Evolutionary conservation across 2,888 invertebrate species (phyloP), one percentile per base, ranked within the genome.

Genomic region (Epirrhoe alternata): DNA sequence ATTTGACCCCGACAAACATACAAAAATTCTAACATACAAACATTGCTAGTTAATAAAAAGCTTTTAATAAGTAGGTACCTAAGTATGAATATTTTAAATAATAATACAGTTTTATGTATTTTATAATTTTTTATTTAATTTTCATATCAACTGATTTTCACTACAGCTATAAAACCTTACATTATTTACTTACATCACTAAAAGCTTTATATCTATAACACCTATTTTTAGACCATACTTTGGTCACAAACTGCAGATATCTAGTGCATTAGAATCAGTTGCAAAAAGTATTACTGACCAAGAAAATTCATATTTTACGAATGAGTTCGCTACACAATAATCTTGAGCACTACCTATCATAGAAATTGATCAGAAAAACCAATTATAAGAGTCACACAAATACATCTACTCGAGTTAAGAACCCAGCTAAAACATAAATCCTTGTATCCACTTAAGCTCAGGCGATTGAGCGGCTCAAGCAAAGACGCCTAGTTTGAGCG

Each of bases 181-280:
- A 55, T 24, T 3, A 60, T n/a, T 17, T 58, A 58, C 42, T 17
- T 58, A 58, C 42, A 63, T 61, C 33, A 52, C 55, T 62, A 61
- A 55, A 57, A 61, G 45, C 33, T 53, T 58, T 45, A 59, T 14
- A 16, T 38, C 16, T 55, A 60, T 65, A n/a, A 65, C 52, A 65
- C 45, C 17, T 65, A 57, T 57, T 65, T 72, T 71, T 61, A 65
- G 51, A 71, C 68, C 66, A 64, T 42, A 6, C 50, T 30, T 61
- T 58, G 61, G 65, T 66, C 58, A 60, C 35, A 49, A 55, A 61
- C 58, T 58, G 65, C 70, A 73, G 69, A 70, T 71, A 71, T 57
- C 71, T 64, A 70, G 60, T 67, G 70, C 66, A 67, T 69, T 60
- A 64, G 31, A 68, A 68, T 64, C 56, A 69, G 70, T 67, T 68